These are phyloP conservation scores for Triplophysa bombifrons DNA, from an alignment of 2,797 vertebrate genomes.

Conservation along the genomic window DNA sequence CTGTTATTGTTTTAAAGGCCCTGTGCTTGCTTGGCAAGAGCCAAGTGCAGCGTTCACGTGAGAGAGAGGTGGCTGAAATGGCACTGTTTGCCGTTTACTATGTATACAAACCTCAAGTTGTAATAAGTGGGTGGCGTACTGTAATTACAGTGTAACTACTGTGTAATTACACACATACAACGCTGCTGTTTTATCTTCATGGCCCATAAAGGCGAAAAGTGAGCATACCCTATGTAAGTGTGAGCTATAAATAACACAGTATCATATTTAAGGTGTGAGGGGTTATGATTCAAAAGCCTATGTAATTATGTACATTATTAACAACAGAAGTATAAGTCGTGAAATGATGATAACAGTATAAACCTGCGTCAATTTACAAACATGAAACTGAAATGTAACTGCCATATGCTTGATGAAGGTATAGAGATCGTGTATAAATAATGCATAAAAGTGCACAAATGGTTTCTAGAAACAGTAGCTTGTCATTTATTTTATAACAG, in stretches of 20 bases:
- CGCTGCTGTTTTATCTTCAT: slow-evolving; percentile 20
- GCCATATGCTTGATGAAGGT: too few species aligned
- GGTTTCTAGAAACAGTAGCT: neutral
- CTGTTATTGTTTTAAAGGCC: slow-evolving; percentile 50
- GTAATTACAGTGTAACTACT: slow-evolving; percentile 48
- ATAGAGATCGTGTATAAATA: too few species aligned
- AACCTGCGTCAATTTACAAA: neutral
- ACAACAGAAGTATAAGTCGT: slow-evolving; percentile 18
- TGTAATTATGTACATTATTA: slow-evolving; percentile 35
- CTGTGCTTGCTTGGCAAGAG: neutral
- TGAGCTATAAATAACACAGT: slow-evolving; percentile 28
- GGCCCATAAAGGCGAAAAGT: slow-evolving; percentile 23
- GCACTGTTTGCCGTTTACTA: slow-evolving; percentile 42
- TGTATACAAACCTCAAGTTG: slow-evolving; percentile 49
- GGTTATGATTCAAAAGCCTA: slow-evolving; percentile 6
- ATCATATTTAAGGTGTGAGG: slow-evolving; percentile 3
- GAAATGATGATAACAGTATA: slow-evolving; percentile 33
- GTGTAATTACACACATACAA: slow-evolving; percentile 49
- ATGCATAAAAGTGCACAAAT: neutral
- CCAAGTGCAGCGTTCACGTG: slow-evolving; percentile 24
- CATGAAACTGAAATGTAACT: too few species aligned
- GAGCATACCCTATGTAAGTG: slow-evolving; percentile 17
- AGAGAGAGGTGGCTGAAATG: slow-evolving; percentile 40
- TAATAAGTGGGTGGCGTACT: slow-evolving; percentile 43
- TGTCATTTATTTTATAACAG: too few species aligned